These are phyloP conservation scores for Polietes domitor DNA, from an alignment of 2,888 invertebrate genomes.

Conservation along the genomic window DNA sequence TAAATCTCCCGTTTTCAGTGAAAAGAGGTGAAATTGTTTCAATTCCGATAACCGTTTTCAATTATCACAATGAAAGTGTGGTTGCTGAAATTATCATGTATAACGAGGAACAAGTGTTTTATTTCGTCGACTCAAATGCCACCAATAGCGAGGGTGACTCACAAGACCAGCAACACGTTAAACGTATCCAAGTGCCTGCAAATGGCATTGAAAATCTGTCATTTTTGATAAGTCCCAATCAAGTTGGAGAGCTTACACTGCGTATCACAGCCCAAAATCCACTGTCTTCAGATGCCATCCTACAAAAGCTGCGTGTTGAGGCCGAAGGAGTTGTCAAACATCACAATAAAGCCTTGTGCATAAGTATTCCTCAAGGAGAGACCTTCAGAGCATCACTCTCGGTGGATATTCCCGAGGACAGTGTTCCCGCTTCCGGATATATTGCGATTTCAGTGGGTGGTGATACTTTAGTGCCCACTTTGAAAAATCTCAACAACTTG, in stretches of 20 bases:
- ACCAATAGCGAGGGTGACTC: conserved; percentile 73
- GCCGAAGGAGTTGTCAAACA: conserved; percentile 86
- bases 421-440: conserved; percentile 83
- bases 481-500: conserved; percentile 83
- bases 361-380: background rate
- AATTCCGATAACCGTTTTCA: conserved; percentile 91
- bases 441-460: conserved; percentile 82
- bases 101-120: conserved; percentile 88
- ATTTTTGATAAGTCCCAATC: conserved; percentile 88
- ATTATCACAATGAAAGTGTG: conserved; percentile 89
- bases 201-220: conserved; percentile 84
- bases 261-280: conserved; percentile 84
- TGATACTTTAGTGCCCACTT: conserved; percentile 81
- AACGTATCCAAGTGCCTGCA: conserved; percentile 84
- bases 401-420: conserved; percentile 84
- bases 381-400: background rate
- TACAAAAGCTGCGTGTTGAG: conserved; percentile 84
- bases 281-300: conserved; percentile 82
- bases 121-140: conserved; percentile 81
- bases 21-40: conserved; percentile 92
- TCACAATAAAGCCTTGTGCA: conserved; percentile 27
- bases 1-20: conserved; percentile 89
- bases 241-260: conserved; percentile 86
- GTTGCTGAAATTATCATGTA: conserved; percentile 90
- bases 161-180: conserved; percentile 68